Evolutionary conservation across 2,797 vertebrate species (phyloP).

Genomic region (Anableps anableps): DNA sequence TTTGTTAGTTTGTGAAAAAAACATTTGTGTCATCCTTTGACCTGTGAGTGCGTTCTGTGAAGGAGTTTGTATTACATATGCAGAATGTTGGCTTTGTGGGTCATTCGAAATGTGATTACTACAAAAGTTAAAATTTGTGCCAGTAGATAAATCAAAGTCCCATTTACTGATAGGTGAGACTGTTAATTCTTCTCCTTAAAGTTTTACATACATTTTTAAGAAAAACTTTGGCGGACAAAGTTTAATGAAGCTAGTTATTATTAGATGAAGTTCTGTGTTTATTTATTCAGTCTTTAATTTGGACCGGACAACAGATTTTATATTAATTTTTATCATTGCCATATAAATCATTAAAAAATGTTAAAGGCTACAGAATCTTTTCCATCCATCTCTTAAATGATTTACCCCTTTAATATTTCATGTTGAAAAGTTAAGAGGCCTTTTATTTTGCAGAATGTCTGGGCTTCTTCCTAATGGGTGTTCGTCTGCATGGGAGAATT

Average conservation of each 20-base stretch:
- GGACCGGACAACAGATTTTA: background rate
- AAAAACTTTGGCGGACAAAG: background rate
- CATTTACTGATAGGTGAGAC: too few species aligned
- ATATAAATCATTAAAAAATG: background rate
- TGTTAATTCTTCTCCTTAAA: background rate
- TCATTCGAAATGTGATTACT: too few species aligned
- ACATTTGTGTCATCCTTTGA: too few species aligned
- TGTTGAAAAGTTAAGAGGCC: background rate
- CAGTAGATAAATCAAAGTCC: too few species aligned
- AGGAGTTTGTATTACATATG: too few species aligned
- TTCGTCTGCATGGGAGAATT: background rate
- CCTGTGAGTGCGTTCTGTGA: too few species aligned
- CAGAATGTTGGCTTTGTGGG: too few species aligned
- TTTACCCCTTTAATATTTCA: background rate
- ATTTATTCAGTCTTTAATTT: background rate
- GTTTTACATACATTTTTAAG: background rate
- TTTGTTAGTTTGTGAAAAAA: background rate
- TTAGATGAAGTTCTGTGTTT: background rate
- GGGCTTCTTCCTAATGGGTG: background rate
- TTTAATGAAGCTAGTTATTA: background rate
- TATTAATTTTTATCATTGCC: background rate
- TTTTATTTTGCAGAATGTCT: background rate
- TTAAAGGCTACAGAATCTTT: background rate
- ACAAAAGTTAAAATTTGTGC: too few species aligned
- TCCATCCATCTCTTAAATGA: background rate